phyloP scores from a whole-genome alignment of 2,888 invertebrate species.

The Hoplodrina ambigua region DNA sequence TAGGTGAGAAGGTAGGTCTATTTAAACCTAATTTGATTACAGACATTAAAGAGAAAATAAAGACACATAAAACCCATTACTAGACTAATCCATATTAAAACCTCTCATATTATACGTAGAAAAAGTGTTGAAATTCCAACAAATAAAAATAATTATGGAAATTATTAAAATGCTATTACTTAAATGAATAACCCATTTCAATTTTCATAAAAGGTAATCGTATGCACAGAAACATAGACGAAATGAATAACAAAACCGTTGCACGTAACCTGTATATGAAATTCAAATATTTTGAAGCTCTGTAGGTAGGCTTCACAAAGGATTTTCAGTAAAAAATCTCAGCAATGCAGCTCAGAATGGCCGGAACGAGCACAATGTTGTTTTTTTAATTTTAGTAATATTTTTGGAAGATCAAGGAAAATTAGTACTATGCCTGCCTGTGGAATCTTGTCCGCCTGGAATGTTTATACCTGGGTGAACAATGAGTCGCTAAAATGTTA shows the following conservation, averaged over 20 bases:
- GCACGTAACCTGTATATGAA: background rate
- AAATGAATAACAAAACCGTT: conserved; percentile 22
- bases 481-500: too few species aligned
- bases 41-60: too few species aligned
- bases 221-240: background rate
- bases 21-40: background rate
- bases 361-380: background rate
- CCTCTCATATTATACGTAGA: too few species aligned
- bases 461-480: too few species aligned
- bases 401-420: background rate
- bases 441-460: too few species aligned
- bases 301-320: conserved; percentile 15
- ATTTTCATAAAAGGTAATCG: conserved; percentile 6
- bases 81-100: too few species aligned
- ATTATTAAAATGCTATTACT: background rate
- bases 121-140: too few species aligned
- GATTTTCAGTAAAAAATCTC: conserved; percentile 26
- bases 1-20: too few species aligned
- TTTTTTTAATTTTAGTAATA: conserved; percentile 24
- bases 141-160: too few species aligned
- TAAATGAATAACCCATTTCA: conserved; percentile 17
- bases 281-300: conserved; percentile 1
- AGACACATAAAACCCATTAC: too few species aligned
- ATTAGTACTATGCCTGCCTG: background rate
- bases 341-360: conserved; percentile 14